phyloP scores from a whole-genome alignment of 2,113 vertebrate genomes.

The Crotalus helleri region DNA sequence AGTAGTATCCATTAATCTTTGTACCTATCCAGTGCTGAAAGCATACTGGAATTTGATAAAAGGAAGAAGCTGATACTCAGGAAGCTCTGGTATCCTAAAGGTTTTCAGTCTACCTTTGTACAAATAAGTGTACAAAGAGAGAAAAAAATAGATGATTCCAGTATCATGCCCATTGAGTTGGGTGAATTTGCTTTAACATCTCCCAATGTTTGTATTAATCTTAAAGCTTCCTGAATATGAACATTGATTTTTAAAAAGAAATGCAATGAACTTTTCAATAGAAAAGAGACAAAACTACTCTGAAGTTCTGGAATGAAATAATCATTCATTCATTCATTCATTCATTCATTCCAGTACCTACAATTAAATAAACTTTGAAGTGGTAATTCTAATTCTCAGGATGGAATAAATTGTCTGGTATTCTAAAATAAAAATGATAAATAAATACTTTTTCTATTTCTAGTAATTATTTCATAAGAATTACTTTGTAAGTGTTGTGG shows the following conservation, averaged over 20 bases:
- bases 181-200: constrained; percentile 3
- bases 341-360: constrained; percentile 49
- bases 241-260: constrained; percentile 1
- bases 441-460: constrained; percentile 66
- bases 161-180: background rate
- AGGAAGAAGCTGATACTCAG: background rate
- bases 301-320: constrained; percentile 47
- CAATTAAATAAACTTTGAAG: constrained; percentile 68
- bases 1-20: background rate
- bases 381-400: constrained; percentile 63
- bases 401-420: constrained; percentile 65
- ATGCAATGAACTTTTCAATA: constrained; percentile 27
- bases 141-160: background rate
- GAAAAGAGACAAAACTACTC: constrained; percentile 55
- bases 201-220: constrained; percentile 16
- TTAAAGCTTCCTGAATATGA: background rate
- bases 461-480: constrained; percentile 68
- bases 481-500: constrained; percentile 63
- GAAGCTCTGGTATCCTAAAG: background rate
- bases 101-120: constrained; percentile 10
- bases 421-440: constrained; percentile 68
- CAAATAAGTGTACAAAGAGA: background rate
- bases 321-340: constrained; percentile 42
- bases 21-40: background rate
- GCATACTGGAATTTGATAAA: background rate